phyloP scores from a whole-genome alignment of 2,113 vertebrate species.

The Myotis brandtii region DNA sequence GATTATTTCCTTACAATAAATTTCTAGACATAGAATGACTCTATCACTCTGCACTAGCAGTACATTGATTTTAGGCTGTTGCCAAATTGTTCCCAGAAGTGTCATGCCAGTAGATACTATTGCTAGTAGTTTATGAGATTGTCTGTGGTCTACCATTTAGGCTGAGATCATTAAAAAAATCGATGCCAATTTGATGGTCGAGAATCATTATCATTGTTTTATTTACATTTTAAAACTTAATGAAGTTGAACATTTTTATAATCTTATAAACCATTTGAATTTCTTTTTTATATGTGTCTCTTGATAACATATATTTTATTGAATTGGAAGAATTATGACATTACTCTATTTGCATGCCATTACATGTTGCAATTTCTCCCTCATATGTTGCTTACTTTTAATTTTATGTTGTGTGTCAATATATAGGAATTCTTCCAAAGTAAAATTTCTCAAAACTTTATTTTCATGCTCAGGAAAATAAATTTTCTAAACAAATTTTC shows the following conservation, averaged over 20 bases:
- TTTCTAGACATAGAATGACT: not conserved
- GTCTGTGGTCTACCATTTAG: not conserved
- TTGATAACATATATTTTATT: not conserved
- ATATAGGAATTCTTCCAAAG: not conserved
- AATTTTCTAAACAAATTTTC: not conserved
- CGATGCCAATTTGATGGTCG: not conserved
- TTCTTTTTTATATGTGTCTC: constrained; percentile 28
- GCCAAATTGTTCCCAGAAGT: not conserved
- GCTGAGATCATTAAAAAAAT: constrained; percentile 3
- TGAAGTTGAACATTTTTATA: constrained; percentile 6
- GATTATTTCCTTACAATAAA: not conserved
- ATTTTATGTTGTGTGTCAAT: constrained; percentile 19
- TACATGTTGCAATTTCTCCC: not conserved
- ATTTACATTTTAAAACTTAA: constrained; percentile 28
- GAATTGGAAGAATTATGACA: not conserved
- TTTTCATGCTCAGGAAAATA: not conserved
- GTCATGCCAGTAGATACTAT: not conserved
- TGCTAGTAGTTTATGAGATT: not conserved
- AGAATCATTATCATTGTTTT: not conserved
- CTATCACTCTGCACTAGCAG: not conserved
- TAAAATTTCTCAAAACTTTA: not conserved
- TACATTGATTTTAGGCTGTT: not conserved
- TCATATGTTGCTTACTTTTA: not conserved
- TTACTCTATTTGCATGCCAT: not conserved
- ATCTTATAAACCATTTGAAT: not conserved